A percentile compares a stretch with the other conserved stretches of the same genome.
Evolutionary conservation across 2,113 vertebrate genomes (phyloP).

Genomic region (Xenopus laevis): DNA sequence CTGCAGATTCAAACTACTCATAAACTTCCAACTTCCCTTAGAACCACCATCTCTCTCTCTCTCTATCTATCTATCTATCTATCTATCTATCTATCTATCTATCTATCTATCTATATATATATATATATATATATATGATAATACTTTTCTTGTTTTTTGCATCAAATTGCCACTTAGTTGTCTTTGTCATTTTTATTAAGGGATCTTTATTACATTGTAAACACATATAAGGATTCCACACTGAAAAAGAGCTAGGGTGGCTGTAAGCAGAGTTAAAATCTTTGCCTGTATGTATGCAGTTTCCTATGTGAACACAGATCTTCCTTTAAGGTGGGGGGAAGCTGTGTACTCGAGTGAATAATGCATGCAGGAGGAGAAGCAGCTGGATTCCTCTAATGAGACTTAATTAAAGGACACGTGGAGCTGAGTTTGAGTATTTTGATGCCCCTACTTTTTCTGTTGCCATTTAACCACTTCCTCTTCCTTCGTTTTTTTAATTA

Average conservation of each 20-base stretch:
- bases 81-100: no score
- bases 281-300: conserved; percentile 12
- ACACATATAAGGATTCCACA: no score
- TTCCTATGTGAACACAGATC: conserved; percentile 18
- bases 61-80: no score
- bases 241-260: neutral
- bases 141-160: no score
- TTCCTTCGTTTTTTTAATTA: neutral
- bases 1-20: no score
- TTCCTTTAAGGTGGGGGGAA: conserved; percentile 48
- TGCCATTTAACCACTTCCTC: conserved; percentile 5
- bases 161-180: no score
- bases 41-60: no score
- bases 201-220: no score
- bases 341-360: conserved; percentile 47
- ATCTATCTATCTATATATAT: no score
- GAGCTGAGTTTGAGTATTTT: conserved; percentile 53
- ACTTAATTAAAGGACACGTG: conserved; percentile 64
- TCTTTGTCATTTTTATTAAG: no score
- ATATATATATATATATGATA: no score
- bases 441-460: conserved; percentile 31
- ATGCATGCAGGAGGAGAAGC: conserved; percentile 51
- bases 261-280: neutral
- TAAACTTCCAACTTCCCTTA: no score
- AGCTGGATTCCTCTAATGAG: conserved; percentile 74